These are phyloP conservation scores for Nylanderia fulva DNA, from an alignment of 1,140 invertebrate genomes.

Conservation along the genomic window DNA sequence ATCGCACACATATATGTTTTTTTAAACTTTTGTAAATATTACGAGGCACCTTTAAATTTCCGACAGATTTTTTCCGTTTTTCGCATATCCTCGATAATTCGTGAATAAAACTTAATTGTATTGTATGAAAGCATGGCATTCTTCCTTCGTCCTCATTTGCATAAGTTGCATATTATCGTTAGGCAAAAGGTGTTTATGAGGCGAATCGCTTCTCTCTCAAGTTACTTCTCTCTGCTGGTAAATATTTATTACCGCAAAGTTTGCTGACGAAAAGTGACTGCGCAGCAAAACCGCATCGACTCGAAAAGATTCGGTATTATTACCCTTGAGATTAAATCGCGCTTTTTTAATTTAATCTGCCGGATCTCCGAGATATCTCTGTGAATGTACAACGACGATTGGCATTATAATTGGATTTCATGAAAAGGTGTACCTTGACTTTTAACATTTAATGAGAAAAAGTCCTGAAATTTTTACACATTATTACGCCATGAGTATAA, in stretches of 20 bases:
- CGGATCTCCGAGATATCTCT: background rate
- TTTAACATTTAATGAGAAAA: background rate
- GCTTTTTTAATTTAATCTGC: slow-evolving; percentile 19
- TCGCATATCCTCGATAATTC: background rate
- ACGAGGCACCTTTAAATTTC: background rate
- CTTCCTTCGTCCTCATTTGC: background rate
- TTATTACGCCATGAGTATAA: too few species aligned
- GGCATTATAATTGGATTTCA: background rate
- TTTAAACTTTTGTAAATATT: background rate
- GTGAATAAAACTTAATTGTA: background rate
- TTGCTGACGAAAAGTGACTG: slow-evolving; percentile 20
- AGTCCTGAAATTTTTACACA: background rate
- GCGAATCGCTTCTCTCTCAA: slow-evolving; percentile 34
- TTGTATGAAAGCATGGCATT: background rate
- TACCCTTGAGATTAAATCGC: slow-evolving; percentile 49
- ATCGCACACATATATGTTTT: too few species aligned
- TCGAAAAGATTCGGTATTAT: slow-evolving; percentile 26
- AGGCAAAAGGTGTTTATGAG: slow-evolving; percentile 24
- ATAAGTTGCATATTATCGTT: slow-evolving; percentile 16
- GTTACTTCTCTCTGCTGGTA: slow-evolving; percentile 16
- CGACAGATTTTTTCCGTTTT: background rate
- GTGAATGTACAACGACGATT: background rate
- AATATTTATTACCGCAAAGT: slow-evolving; percentile 45
- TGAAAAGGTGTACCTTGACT: background rate
- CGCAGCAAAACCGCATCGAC: slow-evolving; percentile 25